Evolutionary conservation across 2,113 vertebrate genomes (phyloP).

Genomic region (Protobothrops flavoviridis): DNA sequence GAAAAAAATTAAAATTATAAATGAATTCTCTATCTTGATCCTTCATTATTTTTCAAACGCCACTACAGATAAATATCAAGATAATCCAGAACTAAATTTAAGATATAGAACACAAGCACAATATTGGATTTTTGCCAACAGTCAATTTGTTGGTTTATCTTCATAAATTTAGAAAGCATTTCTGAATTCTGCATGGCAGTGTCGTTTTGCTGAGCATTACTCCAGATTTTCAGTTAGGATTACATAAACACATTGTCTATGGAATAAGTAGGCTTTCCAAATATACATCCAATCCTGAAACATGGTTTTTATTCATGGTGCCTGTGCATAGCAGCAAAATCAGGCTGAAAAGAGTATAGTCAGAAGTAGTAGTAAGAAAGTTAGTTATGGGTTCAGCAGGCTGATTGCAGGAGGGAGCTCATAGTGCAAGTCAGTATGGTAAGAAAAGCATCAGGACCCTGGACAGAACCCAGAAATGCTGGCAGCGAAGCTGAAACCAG

Average conservation of each 20-base stretch:
- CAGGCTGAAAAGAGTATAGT: background rate
- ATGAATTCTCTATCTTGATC: background rate
- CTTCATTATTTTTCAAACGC: background rate
- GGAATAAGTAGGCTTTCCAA: background rate
- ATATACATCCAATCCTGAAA: background rate
- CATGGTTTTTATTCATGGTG: background rate
- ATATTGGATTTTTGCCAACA: background rate
- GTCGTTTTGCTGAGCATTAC: background rate
- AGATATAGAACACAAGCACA: background rate
- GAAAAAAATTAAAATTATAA: background rate
- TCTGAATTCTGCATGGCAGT: background rate
- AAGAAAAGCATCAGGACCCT: constrained; percentile 5
- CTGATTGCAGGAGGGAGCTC: background rate
- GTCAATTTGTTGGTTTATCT: background rate
- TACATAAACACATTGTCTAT: background rate
- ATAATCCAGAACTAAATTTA: background rate
- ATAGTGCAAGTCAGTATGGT: background rate
- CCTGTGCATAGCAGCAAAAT: background rate
- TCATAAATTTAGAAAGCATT: background rate
- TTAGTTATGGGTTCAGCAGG: background rate
- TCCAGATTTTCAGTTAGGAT: background rate
- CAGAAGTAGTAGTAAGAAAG: background rate
- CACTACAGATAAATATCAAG: background rate
- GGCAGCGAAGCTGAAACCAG: background rate
- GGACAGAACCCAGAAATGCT: constrained; percentile 3